Evolutionary conservation across 2,797 vertebrate species (phyloP).

Genomic region (Ispidina lecontei): DNA sequence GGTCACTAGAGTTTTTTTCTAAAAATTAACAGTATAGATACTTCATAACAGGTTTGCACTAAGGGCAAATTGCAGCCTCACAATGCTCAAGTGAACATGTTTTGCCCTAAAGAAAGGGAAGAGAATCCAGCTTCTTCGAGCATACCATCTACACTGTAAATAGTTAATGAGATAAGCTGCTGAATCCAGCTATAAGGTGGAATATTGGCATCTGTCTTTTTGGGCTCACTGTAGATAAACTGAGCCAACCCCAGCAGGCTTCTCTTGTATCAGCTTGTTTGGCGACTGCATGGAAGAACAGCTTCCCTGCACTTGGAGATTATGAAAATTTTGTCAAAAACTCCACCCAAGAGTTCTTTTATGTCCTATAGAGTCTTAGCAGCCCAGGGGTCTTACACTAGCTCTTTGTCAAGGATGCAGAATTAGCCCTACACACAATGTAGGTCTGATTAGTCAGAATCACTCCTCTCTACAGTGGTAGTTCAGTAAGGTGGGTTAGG

Average conservation of each 20-base stretch:
- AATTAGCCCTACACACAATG: neutral
- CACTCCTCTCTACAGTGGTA: neutral
- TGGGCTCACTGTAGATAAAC: neutral
- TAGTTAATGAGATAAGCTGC: constrained; percentile 9
- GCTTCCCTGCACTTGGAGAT: neutral
- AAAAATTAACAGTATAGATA: neutral
- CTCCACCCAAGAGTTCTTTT: neutral
- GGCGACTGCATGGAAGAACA: neutral
- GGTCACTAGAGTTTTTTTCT: neutral
- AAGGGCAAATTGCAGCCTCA: neutral
- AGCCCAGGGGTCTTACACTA: neutral
- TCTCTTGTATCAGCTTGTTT: constrained; percentile 47
- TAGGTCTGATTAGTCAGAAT: neutral
- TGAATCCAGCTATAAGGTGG: neutral
- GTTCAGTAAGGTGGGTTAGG: neutral
- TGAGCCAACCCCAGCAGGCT: constrained; percentile 16
- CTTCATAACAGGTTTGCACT: neutral
- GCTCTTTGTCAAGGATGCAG: neutral
- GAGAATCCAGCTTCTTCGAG: neutral
- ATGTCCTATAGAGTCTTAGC: neutral
- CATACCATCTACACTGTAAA: neutral
- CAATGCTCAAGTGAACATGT: neutral
- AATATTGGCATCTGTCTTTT: constrained; percentile 26
- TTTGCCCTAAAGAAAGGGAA: neutral
- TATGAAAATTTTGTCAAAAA: neutral